Evolutionary conservation across 2,797 vertebrate genomes (phyloP).

Genomic region (Eutrigla gurnardus): DNA sequence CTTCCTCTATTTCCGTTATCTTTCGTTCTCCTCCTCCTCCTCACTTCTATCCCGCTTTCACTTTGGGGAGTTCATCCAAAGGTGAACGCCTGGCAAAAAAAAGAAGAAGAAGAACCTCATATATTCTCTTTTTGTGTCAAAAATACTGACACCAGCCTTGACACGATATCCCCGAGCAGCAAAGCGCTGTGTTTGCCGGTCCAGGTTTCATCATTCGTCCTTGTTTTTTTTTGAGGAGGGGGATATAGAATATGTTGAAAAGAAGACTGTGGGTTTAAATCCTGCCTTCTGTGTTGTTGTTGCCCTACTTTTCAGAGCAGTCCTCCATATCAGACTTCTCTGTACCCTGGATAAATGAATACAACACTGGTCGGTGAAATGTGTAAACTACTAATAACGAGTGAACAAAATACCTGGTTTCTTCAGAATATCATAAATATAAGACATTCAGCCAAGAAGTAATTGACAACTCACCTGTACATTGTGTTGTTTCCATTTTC

Average conservation of each 20-base stretch:
- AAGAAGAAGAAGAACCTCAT: conserved; percentile 50
- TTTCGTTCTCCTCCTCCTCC: conserved; percentile 41
- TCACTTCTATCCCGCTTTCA: conserved; percentile 49
- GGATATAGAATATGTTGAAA: conserved; percentile 58
- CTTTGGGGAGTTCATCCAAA: conserved; percentile 77
- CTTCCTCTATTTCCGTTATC: conserved; percentile 34
- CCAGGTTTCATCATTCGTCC: conserved; percentile 71
- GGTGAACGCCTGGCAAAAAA: conserved; percentile 67
- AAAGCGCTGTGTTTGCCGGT: conserved; percentile 60
- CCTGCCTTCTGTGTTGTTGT: conserved; percentile 41
- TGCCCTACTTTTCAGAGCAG: conserved; percentile 65
- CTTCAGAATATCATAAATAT: background rate
- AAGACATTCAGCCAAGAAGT: background rate
- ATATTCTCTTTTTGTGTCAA: conserved; percentile 75
- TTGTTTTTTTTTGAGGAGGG: conserved; percentile 26
- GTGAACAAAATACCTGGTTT: background rate
- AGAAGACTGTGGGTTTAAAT: conserved; percentile 54
- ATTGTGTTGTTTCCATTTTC: background rate
- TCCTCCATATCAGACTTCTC: conserved; percentile 21
- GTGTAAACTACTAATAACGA: background rate
- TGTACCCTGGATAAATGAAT: conserved; percentile 10
- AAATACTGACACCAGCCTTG: conserved; percentile 70
- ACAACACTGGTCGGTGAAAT: conserved; percentile 4
- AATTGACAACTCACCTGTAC: background rate
- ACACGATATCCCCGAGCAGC: conserved; percentile 70